Percentiles rank a stretch among this genome's conserved stretches.
These are phyloP conservation scores for Phlogophora meticulosa DNA, from an alignment of 2,888 invertebrate species.

Conservation along the genomic window DNA sequence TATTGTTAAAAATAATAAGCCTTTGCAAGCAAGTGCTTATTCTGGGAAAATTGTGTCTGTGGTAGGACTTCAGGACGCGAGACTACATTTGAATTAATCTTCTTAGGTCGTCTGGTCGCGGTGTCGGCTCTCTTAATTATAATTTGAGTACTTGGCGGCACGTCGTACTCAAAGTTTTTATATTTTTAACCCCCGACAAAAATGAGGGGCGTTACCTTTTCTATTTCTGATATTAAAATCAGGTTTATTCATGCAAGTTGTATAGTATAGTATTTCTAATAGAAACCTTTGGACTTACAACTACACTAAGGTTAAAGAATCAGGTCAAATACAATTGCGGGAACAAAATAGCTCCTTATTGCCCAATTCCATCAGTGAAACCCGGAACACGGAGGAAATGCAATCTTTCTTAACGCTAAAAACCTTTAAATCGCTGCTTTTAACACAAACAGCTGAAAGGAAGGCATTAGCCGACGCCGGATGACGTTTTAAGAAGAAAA, in stretches of 20 bases:
- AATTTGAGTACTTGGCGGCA: neutral
- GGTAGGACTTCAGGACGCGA: neutral
- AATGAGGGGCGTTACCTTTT: neutral
- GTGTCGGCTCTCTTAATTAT: slow-evolving; percentile 17
- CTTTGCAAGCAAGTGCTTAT: neutral
- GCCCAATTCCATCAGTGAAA: slow-evolving; percentile 53
- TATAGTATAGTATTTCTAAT: neutral
- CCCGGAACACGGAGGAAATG: slow-evolving; percentile 50
- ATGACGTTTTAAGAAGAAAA: slow-evolving; percentile 63
- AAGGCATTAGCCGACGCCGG: slow-evolving; percentile 48
- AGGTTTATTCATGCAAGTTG: slow-evolving; percentile 10
- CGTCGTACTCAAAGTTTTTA: neutral
- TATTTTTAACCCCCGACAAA: too few relatives aligned
- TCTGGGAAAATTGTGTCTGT: neutral
- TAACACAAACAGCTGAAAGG: slow-evolving; percentile 53
- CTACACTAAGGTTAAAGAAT: slow-evolving; percentile 21
- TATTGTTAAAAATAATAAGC: neutral
- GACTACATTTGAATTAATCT: slow-evolving; percentile 6
- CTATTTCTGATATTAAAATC: neutral
- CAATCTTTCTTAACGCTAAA: slow-evolving; percentile 56
- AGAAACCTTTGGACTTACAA: slow-evolving; percentile 9
- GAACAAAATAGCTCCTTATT: slow-evolving; percentile 53
- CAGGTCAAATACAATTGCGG: slow-evolving; percentile 42
- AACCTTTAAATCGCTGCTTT: slow-evolving; percentile 55
- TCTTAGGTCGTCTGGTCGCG: neutral